Base-by-base conservation (phyloP, 2,113 vertebrate genomes). In the Anarhynchus alexandrinus region DNA sequence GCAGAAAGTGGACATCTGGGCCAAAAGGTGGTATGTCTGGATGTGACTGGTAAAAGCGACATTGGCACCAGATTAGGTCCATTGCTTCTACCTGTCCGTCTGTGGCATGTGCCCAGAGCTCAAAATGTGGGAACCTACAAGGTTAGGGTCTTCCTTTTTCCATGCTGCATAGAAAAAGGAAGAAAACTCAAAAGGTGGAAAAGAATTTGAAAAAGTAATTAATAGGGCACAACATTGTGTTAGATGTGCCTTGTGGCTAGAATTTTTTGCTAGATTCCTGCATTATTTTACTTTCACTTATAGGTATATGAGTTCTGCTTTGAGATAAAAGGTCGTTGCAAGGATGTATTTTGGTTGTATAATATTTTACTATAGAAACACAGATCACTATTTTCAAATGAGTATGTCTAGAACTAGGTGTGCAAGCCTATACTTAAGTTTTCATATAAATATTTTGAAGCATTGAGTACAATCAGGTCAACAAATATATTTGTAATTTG, bases 51-150 rank as follows among this genome's bases (percentile, higher is more conserved):
- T 97, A 93, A 97, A 98, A 98, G 96, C 80, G 82, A 70, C 90
- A 1, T 58, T 96, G 96, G 96, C 62, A 94, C 98, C 97, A 98
- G 91, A 97, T 98, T 96, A 97, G 96, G 94, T 96, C 95, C 97
- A 94, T 93, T 98, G 97, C 98, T 98, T 98, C 98, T 97, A 98
- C 98, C 98, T 99, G 97, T 98, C 98, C 97, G 97, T 98, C 98
- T 98, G 96, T 94, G 92, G 59, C 73, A n/a, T 23, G 57, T 10
- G 21, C 88, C 80, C 36, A 7, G 17, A 94, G 79, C 47, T 61
- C 40, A 69, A 23, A 85, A 38, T 9, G 8, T 11, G 66, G 49
- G 19, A 76, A 40, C 71, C 36, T 49, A 10, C 47, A 61, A 6
- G 47, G 36, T 34, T 36, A 22, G 84, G 36, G 9, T 57, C 32